A percentile compares a stretch with the other conserved stretches of the same genome.
These are phyloP conservation scores for Tetranychus truncatus DNA, from an alignment of 2,888 invertebrate species.

Conservation along the genomic window DNA sequence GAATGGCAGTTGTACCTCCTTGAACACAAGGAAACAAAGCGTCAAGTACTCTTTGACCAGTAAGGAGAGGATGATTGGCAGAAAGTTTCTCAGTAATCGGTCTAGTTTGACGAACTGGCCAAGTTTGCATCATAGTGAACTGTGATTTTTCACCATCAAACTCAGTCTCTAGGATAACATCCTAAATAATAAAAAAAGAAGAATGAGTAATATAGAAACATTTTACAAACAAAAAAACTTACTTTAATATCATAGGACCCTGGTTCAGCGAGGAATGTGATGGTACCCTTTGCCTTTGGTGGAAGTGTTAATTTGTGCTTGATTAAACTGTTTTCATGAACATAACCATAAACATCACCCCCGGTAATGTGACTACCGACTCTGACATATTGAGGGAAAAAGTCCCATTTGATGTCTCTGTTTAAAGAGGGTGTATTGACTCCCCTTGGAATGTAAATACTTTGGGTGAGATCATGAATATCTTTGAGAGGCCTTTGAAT, in stretches of 20 bases:
- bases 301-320: constrained; percentile 91
- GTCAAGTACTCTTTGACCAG: constrained; percentile 93
- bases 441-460: constrained; percentile 99
- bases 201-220: constrained; percentile 11
- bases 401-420: constrained; percentile 69
- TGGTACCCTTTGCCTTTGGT: constrained; percentile 84
- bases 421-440: constrained; percentile 82
- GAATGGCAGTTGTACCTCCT: constrained; percentile 96
- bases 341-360: constrained; percentile 85
- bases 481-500: constrained; percentile 93
- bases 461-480: constrained; percentile 75
- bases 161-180: constrained; percentile 90
- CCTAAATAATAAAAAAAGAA: constrained; percentile 40
- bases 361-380: constrained; percentile 95
- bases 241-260: constrained; percentile 86
- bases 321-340: constrained; percentile 90
- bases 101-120: constrained; percentile 95
- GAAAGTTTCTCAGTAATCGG: constrained; percentile 94
- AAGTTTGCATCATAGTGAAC: constrained; percentile 93
- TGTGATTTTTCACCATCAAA: constrained; percentile 85
- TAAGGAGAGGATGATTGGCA: constrained; percentile 91
- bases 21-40: constrained; percentile 97
- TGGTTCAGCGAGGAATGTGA: constrained; percentile 77
- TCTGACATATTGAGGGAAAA: constrained; percentile 49
- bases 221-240: constrained; percentile 34